Base-by-base conservation (phyloP, 2,797 vertebrate genomes). In the Siniperca obscura region DNA sequence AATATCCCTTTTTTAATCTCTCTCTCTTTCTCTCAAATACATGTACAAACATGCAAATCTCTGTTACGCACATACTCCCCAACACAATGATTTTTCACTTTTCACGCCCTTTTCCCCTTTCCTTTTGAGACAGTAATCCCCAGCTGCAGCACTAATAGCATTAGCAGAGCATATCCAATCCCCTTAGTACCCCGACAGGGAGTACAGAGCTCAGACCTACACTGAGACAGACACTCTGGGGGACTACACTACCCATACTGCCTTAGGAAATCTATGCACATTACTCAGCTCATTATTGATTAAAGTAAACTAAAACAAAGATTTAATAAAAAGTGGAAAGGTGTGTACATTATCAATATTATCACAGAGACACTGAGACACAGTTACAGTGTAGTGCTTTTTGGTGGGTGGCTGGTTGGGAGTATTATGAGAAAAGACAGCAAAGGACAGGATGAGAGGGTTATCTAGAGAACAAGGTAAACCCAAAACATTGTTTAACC, bases 101-200 rank as follows among this genome's bases (percentile, higher is more conserved):
- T 91, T 91, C 90, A 87, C 44, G 56, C 83, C 75, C 84, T 87
- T 92, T 90, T 60, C 78, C 85, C 80, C 78, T 90, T 88, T 86
- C 84, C 87, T 89, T 92, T 91, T 60, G 87, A 93, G 87, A 91
- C 90, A 90, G 89, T 93, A 94, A 94, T 94, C 94, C 92, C 87
- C 78, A 76, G 82, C 80, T 86, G 89, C 86, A 89, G 82, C 82
- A 85, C 92, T 94, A 95, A 94, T 93, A 93, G 89, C 88, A 92
- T 95, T 95, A 92, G 88, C 87, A 78, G 89, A 94, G 93, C 94
- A 92, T 93, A 91, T 92, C 93, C 89, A 94, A 94, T 94, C 93
- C 91, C 91, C 55, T 94, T 92, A 94, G 87, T 70, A 73, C 79
- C 82, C 74, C 46, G 42, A 82, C 76, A 76, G 83, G 76, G 87